phyloP scores from a whole-genome alignment of 2,888 invertebrate genomes.

The Cecidostiba fungosa region DNA sequence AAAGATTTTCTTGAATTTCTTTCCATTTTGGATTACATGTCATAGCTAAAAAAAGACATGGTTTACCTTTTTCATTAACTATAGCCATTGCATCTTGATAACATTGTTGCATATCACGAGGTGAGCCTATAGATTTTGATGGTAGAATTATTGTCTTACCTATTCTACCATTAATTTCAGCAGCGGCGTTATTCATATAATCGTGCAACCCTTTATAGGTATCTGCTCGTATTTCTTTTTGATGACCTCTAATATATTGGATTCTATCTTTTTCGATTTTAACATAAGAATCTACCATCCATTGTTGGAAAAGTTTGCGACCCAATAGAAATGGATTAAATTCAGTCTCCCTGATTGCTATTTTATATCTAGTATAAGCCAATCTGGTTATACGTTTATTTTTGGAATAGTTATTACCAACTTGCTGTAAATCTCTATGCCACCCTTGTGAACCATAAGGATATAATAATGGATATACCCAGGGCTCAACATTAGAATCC shows the following conservation, averaged over 20 bases:
- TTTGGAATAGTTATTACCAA: neutral
- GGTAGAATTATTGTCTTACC: too few species aligned
- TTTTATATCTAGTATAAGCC: neutral
- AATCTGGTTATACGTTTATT: neutral
- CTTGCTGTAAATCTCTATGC: slow-evolving; percentile 46
- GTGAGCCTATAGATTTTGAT: too few species aligned
- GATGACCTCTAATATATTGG: neutral
- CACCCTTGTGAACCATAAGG: slow-evolving; percentile 63
- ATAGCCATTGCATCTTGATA: too few species aligned
- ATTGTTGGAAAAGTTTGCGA: slow-evolving; percentile 32
- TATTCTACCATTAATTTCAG: too few species aligned
- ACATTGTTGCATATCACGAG: too few species aligned
- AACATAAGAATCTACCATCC: too few species aligned
- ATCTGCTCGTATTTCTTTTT: slow-evolving; percentile 54
- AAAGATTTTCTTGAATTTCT: too few species aligned
- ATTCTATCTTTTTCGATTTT: slow-evolving; percentile 54
- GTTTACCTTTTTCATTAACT: too few species aligned
- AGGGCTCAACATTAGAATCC: slow-evolving; percentile 64
- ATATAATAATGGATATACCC: slow-evolving; percentile 66
- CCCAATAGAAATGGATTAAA: slow-evolving; percentile 45
- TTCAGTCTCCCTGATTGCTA: neutral
- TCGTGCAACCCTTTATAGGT: slow-evolving; percentile 67
- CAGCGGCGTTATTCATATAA: slow-evolving; percentile 67
- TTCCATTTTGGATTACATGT: too few species aligned
- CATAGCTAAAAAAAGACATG: too few species aligned